Percentiles rank a stretch among this genome's conserved stretches.
Conservation (phyloP, 2,113 vertebrate species). For the Saccopteryx bilineata region DNA sequence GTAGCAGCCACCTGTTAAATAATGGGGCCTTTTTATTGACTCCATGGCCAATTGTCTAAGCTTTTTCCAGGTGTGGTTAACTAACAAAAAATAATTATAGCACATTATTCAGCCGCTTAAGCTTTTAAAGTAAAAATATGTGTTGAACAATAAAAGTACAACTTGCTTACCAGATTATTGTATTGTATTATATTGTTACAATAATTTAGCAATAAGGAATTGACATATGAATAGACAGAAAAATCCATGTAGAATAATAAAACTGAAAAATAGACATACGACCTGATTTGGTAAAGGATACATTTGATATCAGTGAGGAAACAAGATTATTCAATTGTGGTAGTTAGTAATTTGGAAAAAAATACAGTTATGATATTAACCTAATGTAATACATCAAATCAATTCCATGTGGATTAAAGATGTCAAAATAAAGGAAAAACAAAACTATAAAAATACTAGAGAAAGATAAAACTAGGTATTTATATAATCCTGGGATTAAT, state of each 20-base stretch:
- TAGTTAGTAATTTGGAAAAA: slow-evolving; percentile 31
- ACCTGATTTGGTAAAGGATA: background rate
- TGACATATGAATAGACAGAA: slow-evolving; percentile 13
- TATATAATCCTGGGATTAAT: slow-evolving; percentile 27
- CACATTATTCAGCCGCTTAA: slow-evolving; percentile 49
- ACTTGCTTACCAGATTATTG: slow-evolving; percentile 33
- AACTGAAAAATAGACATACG: slow-evolving; percentile 36
- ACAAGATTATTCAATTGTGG: background rate
- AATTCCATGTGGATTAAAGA: slow-evolving; percentile 56
- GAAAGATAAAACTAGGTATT: slow-evolving; percentile 26
- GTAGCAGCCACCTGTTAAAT: slow-evolving; percentile 79
- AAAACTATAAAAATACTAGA: slow-evolving; percentile 56
- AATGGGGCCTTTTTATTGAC: slow-evolving; percentile 73
- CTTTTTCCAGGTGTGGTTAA: slow-evolving; percentile 76
- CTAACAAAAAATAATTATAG: slow-evolving; percentile 68
- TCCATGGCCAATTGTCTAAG: slow-evolving; percentile 74
- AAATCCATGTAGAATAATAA: slow-evolving; percentile 47
- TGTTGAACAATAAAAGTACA: slow-evolving; percentile 59
- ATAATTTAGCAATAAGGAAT: slow-evolving; percentile 34
- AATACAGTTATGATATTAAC: slow-evolving; percentile 3
- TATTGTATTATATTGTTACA: slow-evolving; percentile 26
- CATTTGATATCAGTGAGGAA: background rate
- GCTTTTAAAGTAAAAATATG: slow-evolving; percentile 61
- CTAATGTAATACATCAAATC: slow-evolving; percentile 18
- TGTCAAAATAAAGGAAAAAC: slow-evolving; percentile 54